A percentile compares a stretch with the other conserved stretches of the same genome.
Evolutionary conservation across 2,797 vertebrate genomes (phyloP).

Genomic region (Epinephelus awoara): DNA sequence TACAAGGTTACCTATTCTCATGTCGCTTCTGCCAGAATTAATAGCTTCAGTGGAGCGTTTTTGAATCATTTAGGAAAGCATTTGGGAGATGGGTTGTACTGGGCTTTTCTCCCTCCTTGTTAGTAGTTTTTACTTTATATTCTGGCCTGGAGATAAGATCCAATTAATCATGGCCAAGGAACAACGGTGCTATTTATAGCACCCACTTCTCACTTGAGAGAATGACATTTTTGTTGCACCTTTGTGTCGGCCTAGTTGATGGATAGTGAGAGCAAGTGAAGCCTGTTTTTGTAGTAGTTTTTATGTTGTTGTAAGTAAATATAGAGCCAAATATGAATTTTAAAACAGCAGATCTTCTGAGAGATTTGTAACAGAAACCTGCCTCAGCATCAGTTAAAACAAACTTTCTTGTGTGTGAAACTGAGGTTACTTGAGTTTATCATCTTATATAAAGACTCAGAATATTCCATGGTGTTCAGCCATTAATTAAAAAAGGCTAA

Average conservation of each 20-base stretch:
- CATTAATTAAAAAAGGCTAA: conserved; percentile 13
- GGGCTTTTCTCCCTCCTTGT: conserved; percentile 6
- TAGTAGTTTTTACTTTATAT: conserved; percentile 26
- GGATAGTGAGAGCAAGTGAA: not conserved
- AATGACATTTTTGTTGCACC: conserved; percentile 18
- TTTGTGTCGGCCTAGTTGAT: conserved; percentile 28
- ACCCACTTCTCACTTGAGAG: conserved; percentile 12
- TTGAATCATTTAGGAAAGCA: conserved; percentile 13
- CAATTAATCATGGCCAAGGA: conserved; percentile 48
- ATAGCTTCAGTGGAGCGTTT: conserved; percentile 4
- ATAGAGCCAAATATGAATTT: not conserved
- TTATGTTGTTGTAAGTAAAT: not conserved
- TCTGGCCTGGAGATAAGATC: conserved; percentile 28
- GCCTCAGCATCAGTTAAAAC: not conserved
- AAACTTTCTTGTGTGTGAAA: conserved; percentile 1
- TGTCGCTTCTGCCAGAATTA: conserved; percentile 2
- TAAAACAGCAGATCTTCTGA: not conserved
- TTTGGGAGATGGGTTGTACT: not conserved
- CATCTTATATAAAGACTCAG: not conserved
- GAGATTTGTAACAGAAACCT: not conserved
- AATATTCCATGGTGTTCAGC: not conserved
- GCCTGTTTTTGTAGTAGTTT: not conserved
- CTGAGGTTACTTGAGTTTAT: not conserved
- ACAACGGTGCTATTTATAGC: conserved; percentile 49
- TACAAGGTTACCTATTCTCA: not conserved